phyloP scores from a whole-genome alignment of 1,140 invertebrate species.

The Leguminivora glycinivorella region DNA sequence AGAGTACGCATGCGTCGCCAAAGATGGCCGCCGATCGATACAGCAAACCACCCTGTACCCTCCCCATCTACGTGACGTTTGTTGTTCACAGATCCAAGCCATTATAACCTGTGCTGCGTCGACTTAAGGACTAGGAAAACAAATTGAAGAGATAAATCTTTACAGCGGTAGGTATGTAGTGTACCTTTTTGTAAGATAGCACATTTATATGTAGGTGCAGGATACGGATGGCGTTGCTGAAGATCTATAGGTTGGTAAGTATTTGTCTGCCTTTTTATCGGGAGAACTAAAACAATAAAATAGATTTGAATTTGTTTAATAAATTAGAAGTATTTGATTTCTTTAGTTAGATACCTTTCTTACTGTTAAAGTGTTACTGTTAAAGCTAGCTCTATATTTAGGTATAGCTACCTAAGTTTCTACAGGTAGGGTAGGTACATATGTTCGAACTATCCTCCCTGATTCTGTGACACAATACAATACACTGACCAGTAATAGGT shows the following conservation, averaged over 20 bases:
- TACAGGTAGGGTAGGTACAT: too few species aligned
- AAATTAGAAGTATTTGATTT: too few species aligned
- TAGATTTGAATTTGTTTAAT: too few species aligned
- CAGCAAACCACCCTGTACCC: constrained; percentile 54
- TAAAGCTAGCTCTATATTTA: too few species aligned
- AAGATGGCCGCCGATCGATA: constrained; percentile 75
- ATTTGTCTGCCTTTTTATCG: background rate
- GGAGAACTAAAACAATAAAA: too few species aligned
- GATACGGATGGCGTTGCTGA: constrained; percentile 23
- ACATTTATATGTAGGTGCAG: constrained; percentile 35
- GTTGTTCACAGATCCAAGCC: constrained; percentile 21
- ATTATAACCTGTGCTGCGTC: constrained; percentile 35
- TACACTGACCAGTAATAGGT: too few species aligned
- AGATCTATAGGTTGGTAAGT: background rate
- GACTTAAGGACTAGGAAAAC: constrained; percentile 32
- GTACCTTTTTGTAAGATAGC: constrained; percentile 22
- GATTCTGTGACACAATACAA: too few species aligned
- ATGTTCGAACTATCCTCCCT: too few species aligned
- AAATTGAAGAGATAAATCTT: constrained; percentile 39
- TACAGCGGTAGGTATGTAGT: constrained; percentile 33
- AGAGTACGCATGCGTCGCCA: constrained; percentile 59
- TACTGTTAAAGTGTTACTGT: too few species aligned
- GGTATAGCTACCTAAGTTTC: too few species aligned
- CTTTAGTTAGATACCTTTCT: too few species aligned
- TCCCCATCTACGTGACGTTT: constrained; percentile 42